These are phyloP conservation scores for Ailuropoda melanoleuca DNA, from an alignment of 2,113 vertebrate species.

Conservation along the genomic window DNA sequence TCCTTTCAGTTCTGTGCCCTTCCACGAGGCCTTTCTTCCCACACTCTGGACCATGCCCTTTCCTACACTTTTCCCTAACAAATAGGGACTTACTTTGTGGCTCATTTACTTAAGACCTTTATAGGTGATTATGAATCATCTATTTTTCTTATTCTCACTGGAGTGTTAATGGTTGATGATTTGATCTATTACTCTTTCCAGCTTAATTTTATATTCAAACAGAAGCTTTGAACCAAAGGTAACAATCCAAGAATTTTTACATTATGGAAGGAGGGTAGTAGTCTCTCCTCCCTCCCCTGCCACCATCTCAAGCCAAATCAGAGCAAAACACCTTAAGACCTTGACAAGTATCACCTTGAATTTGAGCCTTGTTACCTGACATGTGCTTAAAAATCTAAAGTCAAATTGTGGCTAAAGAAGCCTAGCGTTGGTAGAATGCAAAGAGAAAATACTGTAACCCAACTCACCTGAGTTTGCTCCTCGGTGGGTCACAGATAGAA, in stretches of 20 bases:
- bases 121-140: neutral
- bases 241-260: neutral
- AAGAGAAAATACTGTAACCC: neutral
- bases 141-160: neutral
- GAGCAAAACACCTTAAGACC: neutral
- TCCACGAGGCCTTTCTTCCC: neutral
- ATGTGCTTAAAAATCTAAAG: neutral
- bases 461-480: neutral
- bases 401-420: neutral
- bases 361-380: neutral
- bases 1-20: neutral
- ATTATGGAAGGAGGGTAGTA: neutral
- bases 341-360: neutral
- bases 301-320: neutral
- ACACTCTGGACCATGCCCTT: neutral
- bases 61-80: neutral
- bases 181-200: neutral
- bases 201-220: conserved; percentile 20
- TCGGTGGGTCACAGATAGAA: neutral
- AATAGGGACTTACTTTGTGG: neutral
- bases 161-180: neutral
- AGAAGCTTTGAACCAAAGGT: neutral
- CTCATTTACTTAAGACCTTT: neutral
- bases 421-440: neutral
- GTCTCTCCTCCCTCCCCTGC: neutral